Base-by-base conservation (phyloP, 2,113 vertebrate species). In the Lasiurus borealis region DNA sequence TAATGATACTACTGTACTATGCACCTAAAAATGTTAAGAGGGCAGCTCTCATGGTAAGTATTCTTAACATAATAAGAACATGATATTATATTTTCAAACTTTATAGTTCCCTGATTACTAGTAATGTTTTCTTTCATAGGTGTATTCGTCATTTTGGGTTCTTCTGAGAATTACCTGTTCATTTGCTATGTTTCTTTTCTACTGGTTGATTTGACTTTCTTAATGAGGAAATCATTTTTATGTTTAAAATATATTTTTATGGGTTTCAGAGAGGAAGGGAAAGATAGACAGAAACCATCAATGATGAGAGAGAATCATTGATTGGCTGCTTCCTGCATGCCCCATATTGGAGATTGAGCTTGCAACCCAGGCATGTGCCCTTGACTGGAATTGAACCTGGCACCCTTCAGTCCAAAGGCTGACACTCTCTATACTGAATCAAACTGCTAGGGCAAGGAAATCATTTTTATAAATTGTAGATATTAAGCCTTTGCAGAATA, bases 81-180 rank as follows among this genome's bases (percentile, higher is more conserved):
- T 87, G 7, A 52, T 44, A n/a, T 7, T 36, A 0, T 75, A 71
- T 52, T 87, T 83, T 81, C 81, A 88, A 83, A 15, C 44, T 59
- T 80, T 44, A n/a, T 78, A 52, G 14, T 71, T 80, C 4, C 21
- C 31, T 59, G 21, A n/a, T 52, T 34, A 91, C 27, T 23, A 44
- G 23, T 15, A 59, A 27, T 16, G 5, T 29, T 29, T 77, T 59
- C 23, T 93, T 82, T 62, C 6, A 2, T n/a, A 75, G 75, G 36
- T 83, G 54, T 62, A 73, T 81, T 62, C 75, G 72, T 75, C 54
- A 59, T 64, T 94, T 87, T 69, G 78, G 18, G 21, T 72, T 75
- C 27, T 87, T 80, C 19, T 75, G 50, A 80, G 52, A 81, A 48
- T 88, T 71, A 12, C 11, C 15, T 93, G 1, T 71, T 88, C 68